These are phyloP conservation scores for Neoitamus cyanurus DNA, from an alignment of 2,888 invertebrate genomes.

Conservation along the genomic window DNA sequence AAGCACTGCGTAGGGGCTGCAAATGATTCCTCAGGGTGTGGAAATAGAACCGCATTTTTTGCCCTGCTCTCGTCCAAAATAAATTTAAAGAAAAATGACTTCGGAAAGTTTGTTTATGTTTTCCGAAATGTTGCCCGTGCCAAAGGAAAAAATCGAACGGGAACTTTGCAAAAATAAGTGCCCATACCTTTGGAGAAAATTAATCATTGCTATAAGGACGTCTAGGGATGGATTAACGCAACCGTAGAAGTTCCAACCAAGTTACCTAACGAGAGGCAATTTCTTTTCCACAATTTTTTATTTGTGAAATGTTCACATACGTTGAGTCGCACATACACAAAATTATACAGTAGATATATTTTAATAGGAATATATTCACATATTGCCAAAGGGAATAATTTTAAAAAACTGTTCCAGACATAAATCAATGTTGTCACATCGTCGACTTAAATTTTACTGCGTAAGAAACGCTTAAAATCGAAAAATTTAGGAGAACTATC, in stretches of 20 bases:
- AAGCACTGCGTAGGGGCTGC: constrained; percentile 1
- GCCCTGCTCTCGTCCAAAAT: neutral
- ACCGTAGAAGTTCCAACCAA: neutral
- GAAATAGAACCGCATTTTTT: constrained; percentile 16
- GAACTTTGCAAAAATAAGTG: neutral
- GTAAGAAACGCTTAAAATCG: too few relatives aligned
- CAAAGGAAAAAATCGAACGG: neutral
- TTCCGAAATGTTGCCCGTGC: neutral
- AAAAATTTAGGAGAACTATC: too few relatives aligned
- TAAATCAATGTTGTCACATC: too few relatives aligned
- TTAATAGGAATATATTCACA: too few relatives aligned
- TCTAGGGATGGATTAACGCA: neutral
- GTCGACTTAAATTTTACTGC: too few relatives aligned
- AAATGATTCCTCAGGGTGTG: neutral
- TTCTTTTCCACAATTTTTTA: neutral
- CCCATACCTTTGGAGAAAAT: neutral
- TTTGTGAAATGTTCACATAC: neutral
- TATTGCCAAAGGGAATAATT: too few relatives aligned
- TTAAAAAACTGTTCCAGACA: too few relatives aligned
- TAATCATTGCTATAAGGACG: constrained; percentile 17
- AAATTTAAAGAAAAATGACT: constrained; percentile 35
- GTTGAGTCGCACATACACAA: too few relatives aligned
- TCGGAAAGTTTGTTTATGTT: constrained; percentile 27
- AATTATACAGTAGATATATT: too few relatives aligned
- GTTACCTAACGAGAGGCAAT: neutral